Conservation (phyloP, 1,140 invertebrate genomes). For the Cotesia typhae region DNA sequence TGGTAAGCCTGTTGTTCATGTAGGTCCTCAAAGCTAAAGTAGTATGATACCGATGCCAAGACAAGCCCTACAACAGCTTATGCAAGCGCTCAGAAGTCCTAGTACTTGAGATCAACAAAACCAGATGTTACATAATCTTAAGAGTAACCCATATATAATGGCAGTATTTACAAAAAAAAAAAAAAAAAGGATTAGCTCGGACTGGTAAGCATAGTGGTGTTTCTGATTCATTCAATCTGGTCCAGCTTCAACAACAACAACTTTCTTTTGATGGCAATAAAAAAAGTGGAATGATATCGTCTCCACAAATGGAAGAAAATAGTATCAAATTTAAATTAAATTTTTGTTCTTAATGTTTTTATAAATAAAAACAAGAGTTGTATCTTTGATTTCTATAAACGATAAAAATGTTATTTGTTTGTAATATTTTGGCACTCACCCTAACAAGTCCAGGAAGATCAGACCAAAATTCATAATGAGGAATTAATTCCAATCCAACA, state of each 20-base stretch:
- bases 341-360: too few species aligned
- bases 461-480: constrained; percentile 62
- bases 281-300: too few species aligned
- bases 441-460: constrained; percentile 55
- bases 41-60: constrained; percentile 68
- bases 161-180: constrained; percentile 93
- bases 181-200: constrained; percentile 77
- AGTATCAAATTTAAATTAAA: too few species aligned
- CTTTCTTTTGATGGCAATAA: constrained; percentile 26
- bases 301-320: too few species aligned
- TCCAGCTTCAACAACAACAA: constrained; percentile 65
- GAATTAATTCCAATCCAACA: constrained; percentile 62
- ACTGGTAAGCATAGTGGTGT: constrained; percentile 55
- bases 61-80: constrained; percentile 87
- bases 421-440: constrained; percentile 45
- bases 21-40: constrained; percentile 52
- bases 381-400: too few species aligned
- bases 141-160: constrained; percentile 95
- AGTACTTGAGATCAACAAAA: constrained; percentile 92
- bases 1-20: constrained; percentile 61
- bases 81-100: constrained; percentile 88
- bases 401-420: too few species aligned
- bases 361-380: too few species aligned
- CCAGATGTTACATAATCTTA: constrained; percentile 91
- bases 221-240: constrained; percentile 54